phyloP scores from a whole-genome alignment of 2,888 invertebrate genomes.

The Callinectes sapidus region DNA sequence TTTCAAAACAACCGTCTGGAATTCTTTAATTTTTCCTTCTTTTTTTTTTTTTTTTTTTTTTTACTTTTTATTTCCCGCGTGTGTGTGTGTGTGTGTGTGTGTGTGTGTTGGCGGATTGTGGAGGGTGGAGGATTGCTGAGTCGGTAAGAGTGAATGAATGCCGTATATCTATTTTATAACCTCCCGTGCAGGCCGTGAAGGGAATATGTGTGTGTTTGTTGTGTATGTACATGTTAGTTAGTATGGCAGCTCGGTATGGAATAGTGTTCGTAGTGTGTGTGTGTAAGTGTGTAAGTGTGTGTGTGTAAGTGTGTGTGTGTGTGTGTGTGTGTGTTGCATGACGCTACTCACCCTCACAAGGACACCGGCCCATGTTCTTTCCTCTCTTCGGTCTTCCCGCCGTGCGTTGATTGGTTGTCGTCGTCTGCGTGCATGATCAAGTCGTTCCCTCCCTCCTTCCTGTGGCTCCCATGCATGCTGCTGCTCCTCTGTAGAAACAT shows the following conservation, averaged over 20 bases:
- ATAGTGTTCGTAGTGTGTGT: not conserved
- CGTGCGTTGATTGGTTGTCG: not conserved
- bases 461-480: not conserved
- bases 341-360: constrained; percentile 17
- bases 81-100: not conserved
- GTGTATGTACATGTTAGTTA: not conserved
- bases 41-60: not conserved
- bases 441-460: not conserved
- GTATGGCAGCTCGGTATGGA: not conserved
- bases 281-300: not conserved
- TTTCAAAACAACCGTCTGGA: not conserved
- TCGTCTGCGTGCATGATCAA: constrained; percentile 11
- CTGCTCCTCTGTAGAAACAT: not conserved
- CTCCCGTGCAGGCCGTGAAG: not conserved
- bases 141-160: not conserved
- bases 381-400: not conserved
- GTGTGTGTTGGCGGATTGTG: too few species aligned
- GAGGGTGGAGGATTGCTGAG: too few species aligned
- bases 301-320: not conserved
- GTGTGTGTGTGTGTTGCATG: constrained; percentile 21
- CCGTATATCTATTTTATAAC: too few species aligned
- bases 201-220: not conserved
- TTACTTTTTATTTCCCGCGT: not conserved
- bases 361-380: not conserved
- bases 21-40: not conserved